A percentile compares a stretch with the other conserved stretches of the same genome.
Evolutionary conservation across 2,113 vertebrate genomes (phyloP).

Genomic region (Hiodon tergisus): DNA sequence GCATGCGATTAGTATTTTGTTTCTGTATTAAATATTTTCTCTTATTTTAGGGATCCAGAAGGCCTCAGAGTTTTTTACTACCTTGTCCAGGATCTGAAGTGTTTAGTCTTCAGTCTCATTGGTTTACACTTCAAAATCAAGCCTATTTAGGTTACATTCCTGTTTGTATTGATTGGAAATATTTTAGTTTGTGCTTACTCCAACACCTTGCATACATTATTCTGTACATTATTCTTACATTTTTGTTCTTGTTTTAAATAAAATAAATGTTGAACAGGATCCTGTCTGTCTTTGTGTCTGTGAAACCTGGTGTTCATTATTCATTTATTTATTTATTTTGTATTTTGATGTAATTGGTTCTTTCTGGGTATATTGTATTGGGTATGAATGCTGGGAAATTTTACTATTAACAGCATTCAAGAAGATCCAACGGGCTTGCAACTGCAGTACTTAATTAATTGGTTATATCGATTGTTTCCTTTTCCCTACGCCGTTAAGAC

Average conservation of each 20-base stretch:
- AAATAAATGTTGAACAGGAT: slow-evolving; percentile 31
- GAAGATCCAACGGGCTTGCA: no score
- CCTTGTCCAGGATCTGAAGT: slow-evolving; percentile 96
- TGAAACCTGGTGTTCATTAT: no score
- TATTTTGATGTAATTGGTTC: no score
- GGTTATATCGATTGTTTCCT: no score
- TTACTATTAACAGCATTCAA: no score
- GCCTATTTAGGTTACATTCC: slow-evolving; percentile 75
- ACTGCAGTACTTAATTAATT: no score
- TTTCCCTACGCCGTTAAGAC: no score
- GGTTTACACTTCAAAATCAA: slow-evolving; percentile 99
- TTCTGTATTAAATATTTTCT: slow-evolving; percentile 16
- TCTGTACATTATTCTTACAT: slow-evolving; percentile 7
- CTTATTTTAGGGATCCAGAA: slow-evolving; percentile 84
- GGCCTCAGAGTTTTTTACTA: slow-evolving; percentile 97
- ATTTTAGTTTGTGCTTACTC: not conserved
- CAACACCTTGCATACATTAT: not conserved
- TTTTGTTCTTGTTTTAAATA: slow-evolving; percentile 61
- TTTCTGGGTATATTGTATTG: no score
- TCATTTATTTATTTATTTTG: no score
- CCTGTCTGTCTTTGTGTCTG: no score
- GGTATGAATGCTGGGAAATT: no score
- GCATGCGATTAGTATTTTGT: not conserved
- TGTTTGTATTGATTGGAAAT: not conserved
- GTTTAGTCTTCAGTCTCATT: slow-evolving; percentile 98